Evolutionary conservation across 1,140 invertebrate species (phyloP).

Genomic region (Euborellia annulipes): DNA sequence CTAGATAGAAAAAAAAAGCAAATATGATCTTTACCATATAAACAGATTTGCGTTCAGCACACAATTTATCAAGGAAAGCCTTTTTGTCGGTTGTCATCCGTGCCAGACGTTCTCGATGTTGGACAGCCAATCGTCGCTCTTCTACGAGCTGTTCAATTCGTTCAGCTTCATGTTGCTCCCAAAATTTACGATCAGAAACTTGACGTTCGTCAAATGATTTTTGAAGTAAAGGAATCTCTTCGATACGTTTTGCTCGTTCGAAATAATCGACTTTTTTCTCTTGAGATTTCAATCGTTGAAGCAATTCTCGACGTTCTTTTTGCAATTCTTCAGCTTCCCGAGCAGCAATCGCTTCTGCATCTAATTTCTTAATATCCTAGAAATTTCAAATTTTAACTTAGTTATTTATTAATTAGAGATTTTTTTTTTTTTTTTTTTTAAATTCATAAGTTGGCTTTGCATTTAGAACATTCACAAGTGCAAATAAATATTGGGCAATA

Average conservation of each 20-base stretch:
- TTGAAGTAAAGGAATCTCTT: constrained; percentile 83
- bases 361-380: constrained; percentile 67
- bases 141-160: constrained; percentile 69
- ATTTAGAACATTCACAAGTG: no score
- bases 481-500: no score
- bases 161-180: constrained; percentile 82
- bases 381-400: constrained; percentile 11
- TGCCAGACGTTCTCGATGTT: constrained; percentile 56
- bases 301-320: constrained; percentile 73
- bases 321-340: constrained; percentile 78
- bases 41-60: constrained; percentile 54
- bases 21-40: constrained; percentile 35
- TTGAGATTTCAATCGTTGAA: constrained; percentile 76
- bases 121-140: constrained; percentile 70
- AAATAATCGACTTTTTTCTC: constrained; percentile 94
- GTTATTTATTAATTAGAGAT: no score
- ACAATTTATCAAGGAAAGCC: constrained; percentile 58
- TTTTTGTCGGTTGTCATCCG: constrained; percentile 72
- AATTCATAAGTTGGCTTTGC: no score
- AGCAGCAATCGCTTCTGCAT: constrained; percentile 65
- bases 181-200: constrained; percentile 55
- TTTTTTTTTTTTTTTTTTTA: no score
- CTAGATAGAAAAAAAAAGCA: no score
- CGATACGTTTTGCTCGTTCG: constrained; percentile 80
- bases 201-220: constrained; percentile 74